Percentiles rank a stretch among this genome's conserved stretches.
phyloP scores from a whole-genome alignment of 1,140 invertebrate genomes.

The Drosophila nebulosa region DNA sequence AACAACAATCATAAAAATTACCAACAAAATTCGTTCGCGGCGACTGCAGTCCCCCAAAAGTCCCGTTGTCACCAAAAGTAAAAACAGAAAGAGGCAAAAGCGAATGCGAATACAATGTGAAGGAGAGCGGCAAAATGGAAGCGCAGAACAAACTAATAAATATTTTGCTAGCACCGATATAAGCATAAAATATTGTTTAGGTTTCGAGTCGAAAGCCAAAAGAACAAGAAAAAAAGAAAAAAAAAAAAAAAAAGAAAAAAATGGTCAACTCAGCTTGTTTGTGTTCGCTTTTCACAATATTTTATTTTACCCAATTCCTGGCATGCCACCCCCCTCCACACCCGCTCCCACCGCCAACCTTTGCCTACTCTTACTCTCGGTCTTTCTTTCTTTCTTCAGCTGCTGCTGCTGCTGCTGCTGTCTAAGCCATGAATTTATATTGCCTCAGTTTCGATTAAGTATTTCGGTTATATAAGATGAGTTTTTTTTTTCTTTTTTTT shows the following conservation, averaged over 20 bases:
- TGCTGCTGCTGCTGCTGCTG: conserved; percentile 14
- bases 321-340: not conserved
- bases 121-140: conserved; percentile 3
- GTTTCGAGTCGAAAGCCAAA: conserved; percentile 21
- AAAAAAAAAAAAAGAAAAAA: conserved; percentile 3
- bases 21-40: conserved; percentile 41
- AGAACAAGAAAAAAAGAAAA: conserved; percentile 1
- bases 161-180: conserved; percentile 56
- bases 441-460: conserved; percentile 77
- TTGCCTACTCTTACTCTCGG: not conserved
- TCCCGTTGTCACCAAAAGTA: conserved; percentile 13
- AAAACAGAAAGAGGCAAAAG: not conserved
- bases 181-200: conserved; percentile 73
- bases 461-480: conserved; percentile 76
- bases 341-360: not conserved
- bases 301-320: conserved; percentile 43
- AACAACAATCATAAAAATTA: conserved; percentile 42
- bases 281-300: conserved; percentile 47
- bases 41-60: conserved; percentile 31
- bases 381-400: no score
- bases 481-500: conserved; percentile 71
- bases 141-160: conserved; percentile 76
- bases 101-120: no score
- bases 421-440: conserved; percentile 79
- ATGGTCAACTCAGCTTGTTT: conserved; percentile 50